Evolutionary conservation across 92 coral and sea anemone species (phyloP).

Genomic region (Isaurus tuberculatus): DNA sequence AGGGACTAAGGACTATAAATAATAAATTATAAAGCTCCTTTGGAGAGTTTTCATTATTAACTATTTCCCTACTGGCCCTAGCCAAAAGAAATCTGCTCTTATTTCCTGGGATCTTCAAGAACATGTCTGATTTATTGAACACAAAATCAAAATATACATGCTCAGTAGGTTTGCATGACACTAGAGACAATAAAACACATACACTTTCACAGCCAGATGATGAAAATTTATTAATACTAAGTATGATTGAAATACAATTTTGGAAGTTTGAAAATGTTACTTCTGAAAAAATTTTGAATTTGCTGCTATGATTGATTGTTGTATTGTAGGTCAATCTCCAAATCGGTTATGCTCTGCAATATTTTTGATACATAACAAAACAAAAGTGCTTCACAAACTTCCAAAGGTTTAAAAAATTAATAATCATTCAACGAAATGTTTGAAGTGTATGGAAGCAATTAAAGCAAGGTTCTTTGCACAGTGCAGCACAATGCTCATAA

Average conservation of each 20-base stretch:
- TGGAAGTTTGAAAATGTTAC: background rate
- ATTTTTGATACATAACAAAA: background rate
- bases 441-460: background rate
- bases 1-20: no score
- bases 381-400: background rate
- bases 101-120: no score
- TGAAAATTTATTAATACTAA: background rate
- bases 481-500: background rate
- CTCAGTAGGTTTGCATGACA: conserved; percentile 7
- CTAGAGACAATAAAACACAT: background rate
- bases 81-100: no score
- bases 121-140: no score
- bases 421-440: background rate
- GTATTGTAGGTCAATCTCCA: background rate
- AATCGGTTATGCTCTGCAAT: background rate
- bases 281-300: background rate
- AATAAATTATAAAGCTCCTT: no score
- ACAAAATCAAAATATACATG: no score
- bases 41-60: no score
- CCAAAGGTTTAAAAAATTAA: background rate
- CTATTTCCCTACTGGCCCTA: no score
- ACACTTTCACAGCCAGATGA: background rate
- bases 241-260: background rate
- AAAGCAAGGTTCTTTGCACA: background rate
- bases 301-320: background rate